Evolutionary conservation across 2,888 invertebrate genomes (phyloP).

Genomic region (Xanthorhoe spadicearia): DNA sequence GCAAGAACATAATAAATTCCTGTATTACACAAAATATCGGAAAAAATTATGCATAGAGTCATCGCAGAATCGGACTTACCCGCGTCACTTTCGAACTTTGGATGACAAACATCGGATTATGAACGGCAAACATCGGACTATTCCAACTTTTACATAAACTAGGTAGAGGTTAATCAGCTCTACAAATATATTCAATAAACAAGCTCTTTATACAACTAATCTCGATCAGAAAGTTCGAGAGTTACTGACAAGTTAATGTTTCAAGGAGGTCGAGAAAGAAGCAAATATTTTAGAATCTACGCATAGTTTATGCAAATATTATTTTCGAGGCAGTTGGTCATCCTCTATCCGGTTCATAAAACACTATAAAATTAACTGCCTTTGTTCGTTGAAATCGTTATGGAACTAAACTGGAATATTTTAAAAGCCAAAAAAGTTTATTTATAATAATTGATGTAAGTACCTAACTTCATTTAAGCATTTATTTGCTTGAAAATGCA

Average conservation of each 20-base stretch:
- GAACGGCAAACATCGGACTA: not conserved
- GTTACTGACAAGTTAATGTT: not conserved
- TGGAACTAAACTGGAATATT: too few species aligned
- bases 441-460: too few species aligned
- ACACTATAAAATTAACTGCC: too few species aligned
- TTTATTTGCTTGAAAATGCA: too few species aligned
- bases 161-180: not conserved
- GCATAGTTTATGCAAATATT: not conserved
- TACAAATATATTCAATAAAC: constrained; percentile 1
- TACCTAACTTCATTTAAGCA: too few species aligned
- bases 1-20: not conserved
- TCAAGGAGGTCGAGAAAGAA: constrained; percentile 2
- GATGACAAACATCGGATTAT: not conserved
- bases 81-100: not conserved
- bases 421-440: too few species aligned
- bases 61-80: not conserved
- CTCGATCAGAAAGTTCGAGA: not conserved
- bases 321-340: not conserved
- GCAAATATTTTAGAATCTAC: constrained; percentile 1
- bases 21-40: not conserved
- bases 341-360: not conserved
- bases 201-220: not conserved
- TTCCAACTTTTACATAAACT: not conserved
- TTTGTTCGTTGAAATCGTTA: too few species aligned
- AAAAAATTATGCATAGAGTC: not conserved